phyloP scores from a whole-genome alignment of 2,888 invertebrate species.

The Ennomos erosarius region DNA sequence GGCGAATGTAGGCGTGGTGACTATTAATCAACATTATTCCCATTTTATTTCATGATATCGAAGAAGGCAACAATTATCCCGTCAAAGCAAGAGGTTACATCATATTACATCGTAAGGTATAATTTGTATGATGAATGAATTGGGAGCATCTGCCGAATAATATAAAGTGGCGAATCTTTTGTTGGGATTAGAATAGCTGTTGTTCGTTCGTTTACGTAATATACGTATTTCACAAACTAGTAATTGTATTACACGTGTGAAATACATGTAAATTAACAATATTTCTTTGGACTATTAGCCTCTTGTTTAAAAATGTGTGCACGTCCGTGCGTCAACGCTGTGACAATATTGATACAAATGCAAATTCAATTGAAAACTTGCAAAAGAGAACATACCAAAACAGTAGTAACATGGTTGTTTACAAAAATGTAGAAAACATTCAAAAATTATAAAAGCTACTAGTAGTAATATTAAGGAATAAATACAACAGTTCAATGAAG shows the following conservation, averaged over 20 bases:
- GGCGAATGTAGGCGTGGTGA: slow-evolving; percentile 52
- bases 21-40: slow-evolving; percentile 59
- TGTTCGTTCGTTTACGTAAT: slow-evolving; percentile 33
- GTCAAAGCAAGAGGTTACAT: slow-evolving; percentile 45
- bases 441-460: too few species aligned
- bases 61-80: slow-evolving; percentile 64
- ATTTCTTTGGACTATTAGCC: slow-evolving; percentile 11
- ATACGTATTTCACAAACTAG: slow-evolving; percentile 21
- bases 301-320: slow-evolving; percentile 28
- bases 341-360: slow-evolving; percentile 50
- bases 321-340: slow-evolving; percentile 39
- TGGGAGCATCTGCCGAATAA: slow-evolving; percentile 57
- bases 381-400: slow-evolving; percentile 39
- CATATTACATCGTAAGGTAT: slow-evolving; percentile 16
- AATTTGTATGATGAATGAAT: slow-evolving; percentile 52
- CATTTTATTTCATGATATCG: slow-evolving; percentile 51
- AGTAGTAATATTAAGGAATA: too few species aligned
- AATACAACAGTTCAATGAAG: too few species aligned
- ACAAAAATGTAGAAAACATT: too few species aligned
- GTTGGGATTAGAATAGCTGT: slow-evolving; percentile 58
- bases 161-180: slow-evolving; percentile 70
- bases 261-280: slow-evolving; percentile 22
- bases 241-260: slow-evolving; percentile 15
- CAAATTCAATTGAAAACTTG: slow-evolving; percentile 42
- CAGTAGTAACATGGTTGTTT: slow-evolving; percentile 1